Base-by-base conservation (phyloP, 2,113 vertebrate genomes). In the Clarias batrachus region DNA sequence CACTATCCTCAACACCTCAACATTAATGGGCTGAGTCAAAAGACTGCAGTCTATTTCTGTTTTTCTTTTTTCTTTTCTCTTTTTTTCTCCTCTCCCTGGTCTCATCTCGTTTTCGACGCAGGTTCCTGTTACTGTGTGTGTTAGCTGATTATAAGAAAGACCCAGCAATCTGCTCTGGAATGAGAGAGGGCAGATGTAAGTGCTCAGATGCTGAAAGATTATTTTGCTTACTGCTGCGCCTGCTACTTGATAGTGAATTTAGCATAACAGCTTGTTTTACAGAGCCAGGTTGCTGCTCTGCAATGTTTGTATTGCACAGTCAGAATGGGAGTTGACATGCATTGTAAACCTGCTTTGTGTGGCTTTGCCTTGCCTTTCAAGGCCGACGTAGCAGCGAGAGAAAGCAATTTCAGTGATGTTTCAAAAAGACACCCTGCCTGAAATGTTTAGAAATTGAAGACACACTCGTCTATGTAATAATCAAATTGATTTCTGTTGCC, bases 391-490 rank as follows among this genome's bases (percentile, higher is more conserved):
- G 48, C 21, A 25, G 68, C 30, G 60, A 74, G 41, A 73, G 87
- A 87, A 88, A 62, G 83, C 83, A 79, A 86, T 90, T 71, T 81
- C 77, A 63, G 83, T 60, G 52, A 86, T 71, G 78, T 86, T 89
- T 90, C 83, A 85, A 85, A 91, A 87, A 81, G 89, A 90, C 84
- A 88, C 79, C 66, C 60, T 87, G 82, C 56, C 81, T 62, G 84
- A 62, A 89, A 90, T 85, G 87, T 85, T 60, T 88, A 85, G 87
- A 88, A 88, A 89, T 90, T 85, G 81, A 89, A 79, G 81, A 89
- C 84, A 88, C 82, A 86, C 85, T 87, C 83, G 85, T 89, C 87
- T 90, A 84, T 91, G 88, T 90, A 91, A 90, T 90, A 87, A 89
- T 91, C 91, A 84, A 87, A 89, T 90, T 89, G 80, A 90, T 82